Conservation (phyloP, 2,797 vertebrate species). For the Holocentrus rufus region DNA sequence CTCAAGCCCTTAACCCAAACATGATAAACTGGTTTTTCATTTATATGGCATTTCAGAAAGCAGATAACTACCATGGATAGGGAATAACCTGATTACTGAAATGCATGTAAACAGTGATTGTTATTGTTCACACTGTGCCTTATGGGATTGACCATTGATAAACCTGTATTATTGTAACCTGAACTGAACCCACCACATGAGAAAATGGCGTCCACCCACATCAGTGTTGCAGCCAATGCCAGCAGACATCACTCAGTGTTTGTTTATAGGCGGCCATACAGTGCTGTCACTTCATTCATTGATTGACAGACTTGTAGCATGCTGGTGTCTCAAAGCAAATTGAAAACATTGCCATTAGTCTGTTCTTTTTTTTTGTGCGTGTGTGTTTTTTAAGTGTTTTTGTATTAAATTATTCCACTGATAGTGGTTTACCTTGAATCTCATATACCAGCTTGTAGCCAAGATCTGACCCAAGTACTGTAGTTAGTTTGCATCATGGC, state of each 20-base stretch:
- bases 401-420: conserved; percentile 55
- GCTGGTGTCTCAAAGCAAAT: neutral
- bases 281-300: neutral
- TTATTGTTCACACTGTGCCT: neutral
- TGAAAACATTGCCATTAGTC: neutral
- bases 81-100: too few species aligned
- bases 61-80: too few species aligned
- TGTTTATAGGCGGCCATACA: neutral
- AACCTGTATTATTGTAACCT: conserved; percentile 16
- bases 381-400: conserved; percentile 30
- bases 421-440: conserved; percentile 3
- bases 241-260: neutral
- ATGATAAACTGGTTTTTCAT: too few species aligned
- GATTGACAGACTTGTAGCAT: too few species aligned
- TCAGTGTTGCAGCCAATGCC: neutral
- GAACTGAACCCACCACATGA: neutral
- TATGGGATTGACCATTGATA: neutral
- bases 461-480: neutral
- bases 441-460: neutral
- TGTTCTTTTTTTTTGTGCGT: conserved; percentile 18
- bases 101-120: too few species aligned
- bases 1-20: too few species aligned
- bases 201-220: too few species aligned
- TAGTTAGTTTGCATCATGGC: conserved; percentile 36
- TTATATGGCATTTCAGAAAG: too few species aligned